Evolutionary conservation across 2,113 vertebrate species (phyloP).

Genomic region (Megaptera novaeangliae): DNA sequence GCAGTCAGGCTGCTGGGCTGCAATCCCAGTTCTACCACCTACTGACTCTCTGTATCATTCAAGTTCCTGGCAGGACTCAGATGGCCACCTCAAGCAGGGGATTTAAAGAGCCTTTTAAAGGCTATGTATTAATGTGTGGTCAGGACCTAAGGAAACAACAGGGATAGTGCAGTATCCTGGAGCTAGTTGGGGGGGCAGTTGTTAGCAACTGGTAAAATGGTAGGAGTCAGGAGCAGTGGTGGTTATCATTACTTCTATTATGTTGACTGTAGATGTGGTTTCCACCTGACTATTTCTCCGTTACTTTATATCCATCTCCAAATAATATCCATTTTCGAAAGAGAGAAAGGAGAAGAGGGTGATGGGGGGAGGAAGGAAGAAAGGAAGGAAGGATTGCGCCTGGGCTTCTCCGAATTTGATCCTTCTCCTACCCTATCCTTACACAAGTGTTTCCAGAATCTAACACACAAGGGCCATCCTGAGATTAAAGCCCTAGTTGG

Average conservation of each 20-base stretch:
- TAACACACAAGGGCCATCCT: background rate
- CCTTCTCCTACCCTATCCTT: background rate
- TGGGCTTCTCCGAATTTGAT: background rate
- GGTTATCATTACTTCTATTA: fast-evolving
- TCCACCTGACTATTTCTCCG: background rate
- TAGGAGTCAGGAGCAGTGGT: fast-evolving
- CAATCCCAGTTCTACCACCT: background rate
- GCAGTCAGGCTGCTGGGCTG: background rate
- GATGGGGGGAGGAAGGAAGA: fast-evolving
- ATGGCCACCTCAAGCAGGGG: fast-evolving
- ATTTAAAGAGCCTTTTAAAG: background rate
- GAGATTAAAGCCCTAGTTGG: background rate
- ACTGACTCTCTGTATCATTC: background rate
- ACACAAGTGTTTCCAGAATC: background rate
- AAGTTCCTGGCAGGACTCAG: background rate
- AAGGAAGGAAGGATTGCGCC: background rate
- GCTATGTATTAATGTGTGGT: background rate
- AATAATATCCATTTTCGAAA: background rate
- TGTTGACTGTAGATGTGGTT: fast-evolving
- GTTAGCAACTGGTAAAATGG: background rate
- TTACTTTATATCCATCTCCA: background rate
- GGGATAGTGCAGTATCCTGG: fast-evolving
- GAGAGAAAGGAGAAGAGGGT: background rate
- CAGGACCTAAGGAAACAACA: background rate
- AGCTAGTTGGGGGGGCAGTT: fast-evolving